Base-by-base conservation (phyloP, 2,888 invertebrate genomes). In the Gonocerus acuteangulatus region DNA sequence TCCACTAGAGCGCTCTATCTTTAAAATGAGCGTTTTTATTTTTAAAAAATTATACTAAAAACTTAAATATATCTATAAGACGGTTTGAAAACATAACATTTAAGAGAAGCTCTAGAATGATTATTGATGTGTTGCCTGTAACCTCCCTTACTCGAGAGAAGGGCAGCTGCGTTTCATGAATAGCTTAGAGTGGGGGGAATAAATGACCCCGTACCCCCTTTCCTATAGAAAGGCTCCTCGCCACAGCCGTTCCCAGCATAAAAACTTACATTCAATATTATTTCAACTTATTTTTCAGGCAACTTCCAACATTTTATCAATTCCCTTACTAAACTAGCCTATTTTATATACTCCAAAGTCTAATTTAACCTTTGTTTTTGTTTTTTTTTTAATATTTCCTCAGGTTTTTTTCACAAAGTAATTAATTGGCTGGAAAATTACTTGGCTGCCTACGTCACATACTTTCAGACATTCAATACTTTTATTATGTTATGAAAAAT, bases 151-250 rank as follows among this genome's bases (percentile, higher is more conserved):
- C 48, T 60, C 49, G 61, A 34, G 48, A 54, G 44, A 49, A 57
- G 23, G 60, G 65, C 65, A 65, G 65, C 65, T 65, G 65, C 62
- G 62, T 57, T 62, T 51, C 64, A 51, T 65, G 65, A 65, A 65
- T 65, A 62, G 62, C 57, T 42, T 42, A 48, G 60, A 48, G 57
- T 47, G 65, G 65, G 62, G 57, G 60, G 48, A 60, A 65, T 62
- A 65, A 62, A 65, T 65, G 65, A 65, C 65, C 65, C 60, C 65
- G 62, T 61, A 57, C 54, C 60, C 62, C 62, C 62, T 62, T 63
- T 57, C 60, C 63, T 52, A 47, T 59, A 48, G 59, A 48, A 59
- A 59, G 48, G 48, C 48, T n/a, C 34, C 59, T 57, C 57, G n/a
- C 27, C 45, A 44, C 47, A 27, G 32, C 47, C 47, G 44, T 57